phyloP scores from a whole-genome alignment of 2,888 invertebrate species.

The Netelia melanura region DNA sequence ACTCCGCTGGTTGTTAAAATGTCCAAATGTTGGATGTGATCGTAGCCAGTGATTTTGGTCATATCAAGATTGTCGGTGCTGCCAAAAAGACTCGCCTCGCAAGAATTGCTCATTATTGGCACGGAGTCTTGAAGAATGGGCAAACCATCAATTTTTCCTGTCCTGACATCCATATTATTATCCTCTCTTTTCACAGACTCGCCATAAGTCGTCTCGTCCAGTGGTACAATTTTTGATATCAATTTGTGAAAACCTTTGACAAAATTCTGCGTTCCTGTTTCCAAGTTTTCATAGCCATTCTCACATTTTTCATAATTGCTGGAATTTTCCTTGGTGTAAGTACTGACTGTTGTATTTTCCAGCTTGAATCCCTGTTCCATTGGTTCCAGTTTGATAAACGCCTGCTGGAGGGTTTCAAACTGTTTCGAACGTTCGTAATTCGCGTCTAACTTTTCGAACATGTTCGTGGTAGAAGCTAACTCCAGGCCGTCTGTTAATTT shows the following conservation, averaged over 20 bases:
- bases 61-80: conserved; percentile 80
- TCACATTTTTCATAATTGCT: conserved; percentile 71
- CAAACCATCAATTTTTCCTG: conserved; percentile 73
- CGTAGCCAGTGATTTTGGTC: conserved; percentile 78
- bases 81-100: conserved; percentile 79
- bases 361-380: conserved; percentile 77
- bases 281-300: conserved; percentile 70
- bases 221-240: conserved; percentile 75
- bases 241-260: conserved; percentile 78
- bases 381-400: conserved; percentile 80
- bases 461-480: conserved; percentile 71
- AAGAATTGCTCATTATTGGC: conserved; percentile 79
- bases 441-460: conserved; percentile 74
- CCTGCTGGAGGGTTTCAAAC: conserved; percentile 73
- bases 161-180: conserved; percentile 39
- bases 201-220: conserved; percentile 60
- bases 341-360: conserved; percentile 71
- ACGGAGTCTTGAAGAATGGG: conserved; percentile 78
- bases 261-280: conserved; percentile 73
- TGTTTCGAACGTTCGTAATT: conserved; percentile 75
- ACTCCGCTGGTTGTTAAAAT: conserved; percentile 80
- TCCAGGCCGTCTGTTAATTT: conserved; percentile 73
- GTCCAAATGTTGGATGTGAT: conserved; percentile 81
- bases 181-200: conserved; percentile 62
- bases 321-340: conserved; percentile 73